These are phyloP conservation scores for Anodontia alba DNA, from an alignment of 2,888 invertebrate species.

Conservation along the genomic window DNA sequence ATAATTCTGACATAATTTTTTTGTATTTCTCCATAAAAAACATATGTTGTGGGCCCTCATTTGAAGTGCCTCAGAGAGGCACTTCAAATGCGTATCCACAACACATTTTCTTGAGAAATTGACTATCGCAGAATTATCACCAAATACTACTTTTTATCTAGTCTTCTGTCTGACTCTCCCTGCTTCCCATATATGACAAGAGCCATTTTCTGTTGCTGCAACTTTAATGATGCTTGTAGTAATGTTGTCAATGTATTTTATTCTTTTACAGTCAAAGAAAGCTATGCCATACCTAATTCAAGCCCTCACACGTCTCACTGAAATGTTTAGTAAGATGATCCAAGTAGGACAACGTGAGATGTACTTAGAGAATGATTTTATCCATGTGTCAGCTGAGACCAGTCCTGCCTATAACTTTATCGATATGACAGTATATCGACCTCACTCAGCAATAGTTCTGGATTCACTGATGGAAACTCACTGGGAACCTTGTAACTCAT, in stretches of 20 bases:
- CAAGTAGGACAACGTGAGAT: conserved; percentile 32
- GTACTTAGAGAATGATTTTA: conserved; percentile 44
- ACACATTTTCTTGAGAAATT: too few species aligned
- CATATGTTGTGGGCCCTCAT: too few species aligned
- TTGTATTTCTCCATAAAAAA: too few species aligned
- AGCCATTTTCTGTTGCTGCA: too few species aligned
- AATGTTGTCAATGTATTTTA: neutral
- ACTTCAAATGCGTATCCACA: too few species aligned
- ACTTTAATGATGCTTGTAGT: too few species aligned
- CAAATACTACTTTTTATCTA: too few species aligned
- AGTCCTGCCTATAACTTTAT: conserved; percentile 22
- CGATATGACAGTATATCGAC: conserved; percentile 25
- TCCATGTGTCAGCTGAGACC: conserved; percentile 51
- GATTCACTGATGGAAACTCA: conserved; percentile 18
- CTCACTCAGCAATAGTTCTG: conserved; percentile 39
- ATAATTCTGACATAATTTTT: too few species aligned
- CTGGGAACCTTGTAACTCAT: conserved; percentile 29
- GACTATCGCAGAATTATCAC: too few species aligned
- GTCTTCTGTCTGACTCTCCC: too few species aligned
- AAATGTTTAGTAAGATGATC: conserved; percentile 29
- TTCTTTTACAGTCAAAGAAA: conserved; percentile 44
- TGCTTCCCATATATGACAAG: too few species aligned
- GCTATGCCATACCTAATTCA: conserved; percentile 40
- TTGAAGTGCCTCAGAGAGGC: too few species aligned
- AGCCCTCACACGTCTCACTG: conserved; percentile 40